phyloP scores from a whole-genome alignment of 1,140 invertebrate species.

The Geopemphigus sp. region DNA sequence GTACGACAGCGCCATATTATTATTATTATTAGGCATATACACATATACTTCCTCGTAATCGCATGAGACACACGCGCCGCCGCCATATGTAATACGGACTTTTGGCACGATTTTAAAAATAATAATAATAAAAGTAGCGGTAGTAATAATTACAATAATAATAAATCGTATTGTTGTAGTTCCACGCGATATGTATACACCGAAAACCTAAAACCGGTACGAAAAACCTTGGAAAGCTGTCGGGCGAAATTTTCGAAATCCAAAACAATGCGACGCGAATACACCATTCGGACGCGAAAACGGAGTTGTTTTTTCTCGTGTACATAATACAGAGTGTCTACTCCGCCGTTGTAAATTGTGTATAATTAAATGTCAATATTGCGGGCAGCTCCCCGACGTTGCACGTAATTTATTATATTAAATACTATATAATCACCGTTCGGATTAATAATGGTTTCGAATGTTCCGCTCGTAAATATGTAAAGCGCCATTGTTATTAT shows the following conservation, averaged over 20 bases:
- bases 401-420: neutral
- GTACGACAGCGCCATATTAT: too few relatives aligned
- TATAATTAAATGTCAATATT: slow-evolving; percentile 9
- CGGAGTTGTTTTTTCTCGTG: too few relatives aligned
- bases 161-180: too few relatives aligned
- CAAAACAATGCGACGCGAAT: too few relatives aligned
- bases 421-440: neutral
- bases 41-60: neutral
- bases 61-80: too few relatives aligned
- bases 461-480: slow-evolving; percentile 14
- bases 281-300: neutral
- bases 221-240: neutral
- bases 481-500: neutral
- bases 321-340: too few relatives aligned
- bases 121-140: too few relatives aligned
- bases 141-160: neutral
- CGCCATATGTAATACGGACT: too few relatives aligned
- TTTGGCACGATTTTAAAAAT: too few relatives aligned
- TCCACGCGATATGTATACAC: neutral
- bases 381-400: slow-evolving; percentile 5
- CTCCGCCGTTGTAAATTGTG: neutral
- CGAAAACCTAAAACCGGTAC: neutral
- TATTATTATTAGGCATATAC: too few relatives aligned
- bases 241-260: too few relatives aligned
- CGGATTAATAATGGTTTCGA: slow-evolving; percentile 30